Evolutionary conservation across 2,797 vertebrate genomes (phyloP).

Genomic region (Smutsia gigantea): DNA sequence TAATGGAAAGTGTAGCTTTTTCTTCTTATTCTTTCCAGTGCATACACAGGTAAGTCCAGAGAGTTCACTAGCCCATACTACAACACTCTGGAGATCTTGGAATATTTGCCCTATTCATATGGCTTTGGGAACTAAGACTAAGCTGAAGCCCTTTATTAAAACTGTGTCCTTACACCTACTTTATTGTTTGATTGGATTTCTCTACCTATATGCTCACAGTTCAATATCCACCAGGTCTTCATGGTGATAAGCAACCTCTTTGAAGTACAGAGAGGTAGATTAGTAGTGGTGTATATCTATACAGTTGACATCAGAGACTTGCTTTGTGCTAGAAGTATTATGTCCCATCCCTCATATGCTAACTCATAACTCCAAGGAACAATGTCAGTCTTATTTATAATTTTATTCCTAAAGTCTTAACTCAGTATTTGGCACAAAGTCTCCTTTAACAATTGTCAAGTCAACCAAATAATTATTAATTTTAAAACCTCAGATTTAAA

Average conservation of each 20-base stretch:
- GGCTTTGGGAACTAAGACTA: neutral
- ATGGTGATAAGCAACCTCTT: neutral
- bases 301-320: neutral
- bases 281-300: fast-evolving
- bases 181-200: neutral
- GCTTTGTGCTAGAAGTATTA: neutral
- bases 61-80: neutral
- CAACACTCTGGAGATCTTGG: neutral
- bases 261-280: neutral
- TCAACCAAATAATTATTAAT: neutral
- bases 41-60: neutral
- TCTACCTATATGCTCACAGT: neutral
- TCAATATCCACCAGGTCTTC: neutral
- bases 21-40: neutral
- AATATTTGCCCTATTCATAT: neutral
- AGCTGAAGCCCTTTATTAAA: neutral
- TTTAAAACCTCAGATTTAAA: neutral
- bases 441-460: neutral
- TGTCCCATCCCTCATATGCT: neutral
- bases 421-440: neutral
- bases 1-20: neutral
- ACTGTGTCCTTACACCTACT: neutral
- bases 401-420: neutral
- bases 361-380: neutral
- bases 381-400: neutral